Evolutionary conservation across 2,888 invertebrate species (phyloP), one percentile per base, ranked within the genome.

Genomic region (Bellardia bayeri): DNA sequence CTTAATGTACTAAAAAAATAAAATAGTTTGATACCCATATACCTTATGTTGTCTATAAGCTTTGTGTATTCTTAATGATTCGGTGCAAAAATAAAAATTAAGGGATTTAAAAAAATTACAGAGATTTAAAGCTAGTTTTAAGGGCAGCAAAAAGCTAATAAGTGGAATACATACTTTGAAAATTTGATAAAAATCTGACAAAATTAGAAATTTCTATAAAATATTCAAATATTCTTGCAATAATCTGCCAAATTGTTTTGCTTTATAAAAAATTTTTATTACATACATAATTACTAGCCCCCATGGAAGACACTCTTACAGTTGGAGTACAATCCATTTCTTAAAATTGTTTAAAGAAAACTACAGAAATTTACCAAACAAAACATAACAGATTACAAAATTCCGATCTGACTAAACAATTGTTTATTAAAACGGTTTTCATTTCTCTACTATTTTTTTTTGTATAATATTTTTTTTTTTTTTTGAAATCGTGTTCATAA

Each of bases 401-500:
- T 76, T 45, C 9, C 49, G 23, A 49, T 49, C 2, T 37, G 49
- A 66, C 0, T 37, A 49, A 72, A 40, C 78, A 83, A 78, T 78
- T 72, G 71, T 78, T 71, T 37, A 56, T 37, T 63, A 64, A 78
- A 72, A 78, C 45, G 45, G 58, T 72, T 64, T 71, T 49, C 37
- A 78, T 51, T 56, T 71, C 37, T 45, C 37, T 69, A 8, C 14
- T 16, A 14, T 9, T 9, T 58, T 64, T 66, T 42, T 56, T 56
- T 37, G 37, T 6, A 37, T 37, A 37, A 23, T 1, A 23, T 23
- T 23, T 58, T 40, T 66, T 33, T 37, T 37, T 76, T 7, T 37
- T 51, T 51, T 68, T 54, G 14, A 76, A 74, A 75, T 75, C 80
- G 69, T 87, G 83, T 75, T 83, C 64, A 51, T 66, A 81, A 82